Base-by-base conservation (phyloP, 2,113 vertebrate genomes). In the Nipponia nippon region DNA sequence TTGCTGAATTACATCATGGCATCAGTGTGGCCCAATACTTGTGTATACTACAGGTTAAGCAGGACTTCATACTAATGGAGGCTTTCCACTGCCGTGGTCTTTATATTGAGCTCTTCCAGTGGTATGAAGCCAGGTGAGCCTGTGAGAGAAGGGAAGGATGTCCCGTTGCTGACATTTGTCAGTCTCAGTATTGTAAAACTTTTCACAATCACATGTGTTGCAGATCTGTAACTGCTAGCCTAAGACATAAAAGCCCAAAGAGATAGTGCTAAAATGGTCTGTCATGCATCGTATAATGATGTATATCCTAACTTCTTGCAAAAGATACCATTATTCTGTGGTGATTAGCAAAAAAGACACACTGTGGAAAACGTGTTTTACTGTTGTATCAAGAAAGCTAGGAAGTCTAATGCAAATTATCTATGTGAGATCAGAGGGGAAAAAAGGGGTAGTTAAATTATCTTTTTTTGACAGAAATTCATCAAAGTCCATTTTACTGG, bases 221-320 rank as follows among this genome's bases (percentile, higher is more conserved):
- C 55, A 23, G 81, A 20, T 66, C 69, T 46, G 46, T 27, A 67
- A 47, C 77, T n/a, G 66, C 16, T 11, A 90, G 70, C 47, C 15
- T 2, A 13, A 61, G 52, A 19, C 53, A 21, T 5, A 15, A 22
- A 73, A 18, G 6, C 38, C 34, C 5, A 26, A 38, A 4, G 6
- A 49, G 9, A 10, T 9, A 11, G 66, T 36, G 65, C 76, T 70
- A 13, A 42, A 40, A 21, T 1, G 0, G 75, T 22, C 69, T 40
- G 53, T 29, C 69, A 0, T 16, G 77, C 40, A 1, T 19, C 0
- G 0, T 16, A 6, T 23, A 9, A 36, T 7, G 71, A 29, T 63
- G 36, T 13, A 11, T 50, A 47, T 38, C 40, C 65, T 2, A 16
- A 25, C 23, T 72, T 19, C 42, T 23, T n/a, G 14, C 42, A 32